Base-by-base conservation (phyloP, 1,140 invertebrate genomes). In the Drosophila willistoni region DNA sequence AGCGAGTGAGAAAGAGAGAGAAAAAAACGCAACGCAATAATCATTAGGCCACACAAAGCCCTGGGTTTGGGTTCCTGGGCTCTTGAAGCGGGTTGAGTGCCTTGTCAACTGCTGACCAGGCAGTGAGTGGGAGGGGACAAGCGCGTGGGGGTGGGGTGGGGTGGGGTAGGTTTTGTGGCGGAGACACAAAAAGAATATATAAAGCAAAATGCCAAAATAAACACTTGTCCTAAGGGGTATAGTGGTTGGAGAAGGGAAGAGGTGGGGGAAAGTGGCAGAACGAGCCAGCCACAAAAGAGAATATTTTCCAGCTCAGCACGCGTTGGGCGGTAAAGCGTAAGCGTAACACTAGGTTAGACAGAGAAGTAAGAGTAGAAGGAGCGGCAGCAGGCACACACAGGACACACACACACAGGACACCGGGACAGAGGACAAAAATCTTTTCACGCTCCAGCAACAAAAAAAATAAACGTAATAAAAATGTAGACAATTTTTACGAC, bases 401-500 rank as follows among this genome's bases (percentile, higher is more conserved):
- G 67, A 66, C 73, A 76, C 76, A 77, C 76, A 66, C 73, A 75
- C 66, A 60, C 73, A 57, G 47, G 47, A 39, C 59, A 64, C 64
- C 54, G 54, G 65, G 54, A 70, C 51, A 64, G 73, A 63, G 73
- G 73, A 68, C 76, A 69, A 63, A 29, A 77, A 77, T 77, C 73
- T 77, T 61, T 77, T 77, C 73, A 77, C 62, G 73, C 68, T 63
- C 57, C 41, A 29, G n/a, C 25, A 54, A 36, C 61, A 36, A 68
- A 66, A 59, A 17, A 47, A 51, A 51, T 51, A 51, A 63, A 59
- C 66, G 80, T 77, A 80, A 87, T 89, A 87, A 89, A 87, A 87
- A 84, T 89, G 84, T 89, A 87, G 84, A 89, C 84, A 89, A 89
- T 81, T 87, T 89, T 87, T 87, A 87, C 68, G 84, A 78, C 71